Percentiles rank a stretch among this genome's conserved stretches.
Evolutionary conservation across 2,797 vertebrate genomes (phyloP).

Genomic region (Macroramphosus scolopax): DNA sequence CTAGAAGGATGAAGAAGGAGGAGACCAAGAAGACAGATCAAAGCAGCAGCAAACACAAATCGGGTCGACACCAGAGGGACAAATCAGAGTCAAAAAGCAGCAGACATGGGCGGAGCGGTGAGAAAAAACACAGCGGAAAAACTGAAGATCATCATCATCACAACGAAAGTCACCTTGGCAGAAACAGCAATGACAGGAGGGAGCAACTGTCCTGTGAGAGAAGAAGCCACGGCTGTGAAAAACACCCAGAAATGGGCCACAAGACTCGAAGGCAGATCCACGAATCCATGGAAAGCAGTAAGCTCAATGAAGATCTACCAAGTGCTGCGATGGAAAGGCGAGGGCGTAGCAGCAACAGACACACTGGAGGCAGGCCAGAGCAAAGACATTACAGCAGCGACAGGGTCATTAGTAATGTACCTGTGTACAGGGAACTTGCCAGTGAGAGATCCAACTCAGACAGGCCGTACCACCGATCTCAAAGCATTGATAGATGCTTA

Average conservation of each 20-base stretch:
- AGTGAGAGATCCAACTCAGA: slow-evolving; percentile 33
- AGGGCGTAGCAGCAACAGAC: slow-evolving; percentile 50
- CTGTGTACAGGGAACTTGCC: slow-evolving; percentile 62
- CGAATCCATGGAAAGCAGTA: slow-evolving; percentile 21
- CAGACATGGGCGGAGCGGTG: slow-evolving; percentile 30
- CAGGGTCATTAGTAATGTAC: slow-evolving; percentile 65
- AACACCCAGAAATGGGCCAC: slow-evolving; percentile 8
- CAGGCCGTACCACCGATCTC: slow-evolving; percentile 44
- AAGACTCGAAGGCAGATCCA: slow-evolving; percentile 21
- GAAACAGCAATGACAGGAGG: neutral
- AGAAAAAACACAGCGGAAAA: slow-evolving; percentile 53
- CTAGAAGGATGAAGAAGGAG: slow-evolving; percentile 84
- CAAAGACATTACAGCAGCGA: slow-evolving; percentile 61
- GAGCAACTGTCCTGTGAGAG: slow-evolving; percentile 17
- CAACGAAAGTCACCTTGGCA: slow-evolving; percentile 21
- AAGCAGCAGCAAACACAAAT: slow-evolving; percentile 47
- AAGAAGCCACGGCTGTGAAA: slow-evolving; percentile 23
- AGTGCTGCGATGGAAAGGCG: slow-evolving; percentile 37
- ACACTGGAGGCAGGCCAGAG: slow-evolving; percentile 39
- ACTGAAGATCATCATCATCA: slow-evolving; percentile 23
- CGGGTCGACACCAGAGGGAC: slow-evolving; percentile 47
- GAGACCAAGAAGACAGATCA: slow-evolving; percentile 72
- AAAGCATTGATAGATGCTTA: slow-evolving; percentile 58
- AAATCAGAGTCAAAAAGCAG: slow-evolving; percentile 55
- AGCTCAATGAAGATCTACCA: slow-evolving; percentile 11